Evolutionary conservation across 2,797 vertebrate genomes (phyloP).

Genomic region (Trachurus trachurus): DNA sequence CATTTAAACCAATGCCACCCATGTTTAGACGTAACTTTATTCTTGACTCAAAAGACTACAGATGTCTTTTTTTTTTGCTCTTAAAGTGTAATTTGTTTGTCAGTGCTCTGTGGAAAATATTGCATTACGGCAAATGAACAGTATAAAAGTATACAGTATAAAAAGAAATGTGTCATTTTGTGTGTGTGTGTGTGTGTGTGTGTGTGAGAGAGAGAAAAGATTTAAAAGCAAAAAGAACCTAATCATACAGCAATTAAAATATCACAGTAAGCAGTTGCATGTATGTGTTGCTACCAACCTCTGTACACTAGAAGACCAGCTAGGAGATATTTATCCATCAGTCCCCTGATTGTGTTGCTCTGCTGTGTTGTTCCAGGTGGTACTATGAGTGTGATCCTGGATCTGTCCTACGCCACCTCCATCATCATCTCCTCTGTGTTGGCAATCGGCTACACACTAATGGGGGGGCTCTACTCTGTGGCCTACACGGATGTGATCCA

Average conservation of each 20-base stretch:
- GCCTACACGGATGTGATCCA: conserved; percentile 87
- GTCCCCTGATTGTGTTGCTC: conserved; percentile 26
- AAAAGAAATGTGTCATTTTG: conserved; percentile 27
- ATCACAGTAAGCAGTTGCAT: conserved; percentile 57
- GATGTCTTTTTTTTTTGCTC: conserved; percentile 20
- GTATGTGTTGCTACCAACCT: conserved; percentile 36
- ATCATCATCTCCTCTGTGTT: conserved; percentile 86
- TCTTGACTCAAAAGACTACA: conserved; percentile 24
- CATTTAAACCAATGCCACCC: conserved; percentile 42
- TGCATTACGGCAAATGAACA: conserved; percentile 32
- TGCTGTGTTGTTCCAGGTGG: conserved; percentile 82
- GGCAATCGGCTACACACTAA: conserved; percentile 87
- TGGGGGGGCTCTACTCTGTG: conserved; percentile 89
- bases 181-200: conserved; percentile 61
- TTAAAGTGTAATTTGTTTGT: conserved; percentile 33
- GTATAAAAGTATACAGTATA: conserved; percentile 18
- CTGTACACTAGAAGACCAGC: conserved; percentile 18
- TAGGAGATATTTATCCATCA: conserved; percentile 2
- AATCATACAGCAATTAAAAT: conserved; percentile 46
- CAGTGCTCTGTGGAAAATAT: conserved; percentile 13
- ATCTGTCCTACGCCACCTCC: conserved; percentile 83
- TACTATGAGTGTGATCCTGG: conserved; percentile 89
- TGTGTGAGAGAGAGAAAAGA: conserved; percentile 51
- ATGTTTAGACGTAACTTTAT: conserved; percentile 31
- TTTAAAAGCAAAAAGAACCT: conserved; percentile 38